These are phyloP conservation scores for Atrichornis clamosus DNA, from an alignment of 2,113 vertebrate species.

Conservation along the genomic window DNA sequence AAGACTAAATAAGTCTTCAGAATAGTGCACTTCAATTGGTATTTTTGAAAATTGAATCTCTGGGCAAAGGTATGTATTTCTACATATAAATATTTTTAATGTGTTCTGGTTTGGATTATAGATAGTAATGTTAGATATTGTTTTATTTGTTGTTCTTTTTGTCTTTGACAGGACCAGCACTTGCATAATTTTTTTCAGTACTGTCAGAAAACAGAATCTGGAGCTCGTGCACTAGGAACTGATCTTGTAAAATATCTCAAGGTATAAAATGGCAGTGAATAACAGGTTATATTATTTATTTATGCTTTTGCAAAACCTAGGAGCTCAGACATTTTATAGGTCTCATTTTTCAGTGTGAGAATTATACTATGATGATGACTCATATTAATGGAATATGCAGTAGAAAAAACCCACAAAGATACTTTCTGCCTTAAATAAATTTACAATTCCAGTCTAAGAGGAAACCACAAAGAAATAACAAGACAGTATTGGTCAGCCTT, in stretches of 20 bases:
- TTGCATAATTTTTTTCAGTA: conserved; percentile 98
- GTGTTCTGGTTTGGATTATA: neutral
- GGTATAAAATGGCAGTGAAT: conserved; percentile 74
- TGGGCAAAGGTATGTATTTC: neutral
- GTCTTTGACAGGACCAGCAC: conserved; percentile 87
- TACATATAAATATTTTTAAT: neutral
- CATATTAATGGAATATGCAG: neutral
- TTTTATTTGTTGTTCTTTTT: conserved; percentile 8
- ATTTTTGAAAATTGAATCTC: neutral
- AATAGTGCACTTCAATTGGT: neutral
- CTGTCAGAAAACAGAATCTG: conserved; percentile 85
- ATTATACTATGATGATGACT: neutral
- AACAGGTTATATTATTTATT: neutral
- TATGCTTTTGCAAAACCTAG: neutral
- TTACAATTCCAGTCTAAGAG: neutral
- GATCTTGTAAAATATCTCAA: conserved; percentile 97
- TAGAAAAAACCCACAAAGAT: neutral
- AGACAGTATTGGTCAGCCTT: neutral
- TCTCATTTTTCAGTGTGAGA: neutral
- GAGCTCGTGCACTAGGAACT: conserved; percentile 80
- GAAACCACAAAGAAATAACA: neutral
- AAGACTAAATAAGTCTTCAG: neutral
- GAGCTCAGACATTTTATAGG: neutral
- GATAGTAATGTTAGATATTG: neutral
- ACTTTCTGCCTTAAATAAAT: neutral